Base-by-base conservation (phyloP, 2,888 invertebrate species). In the Drosophila lacicola region DNA sequence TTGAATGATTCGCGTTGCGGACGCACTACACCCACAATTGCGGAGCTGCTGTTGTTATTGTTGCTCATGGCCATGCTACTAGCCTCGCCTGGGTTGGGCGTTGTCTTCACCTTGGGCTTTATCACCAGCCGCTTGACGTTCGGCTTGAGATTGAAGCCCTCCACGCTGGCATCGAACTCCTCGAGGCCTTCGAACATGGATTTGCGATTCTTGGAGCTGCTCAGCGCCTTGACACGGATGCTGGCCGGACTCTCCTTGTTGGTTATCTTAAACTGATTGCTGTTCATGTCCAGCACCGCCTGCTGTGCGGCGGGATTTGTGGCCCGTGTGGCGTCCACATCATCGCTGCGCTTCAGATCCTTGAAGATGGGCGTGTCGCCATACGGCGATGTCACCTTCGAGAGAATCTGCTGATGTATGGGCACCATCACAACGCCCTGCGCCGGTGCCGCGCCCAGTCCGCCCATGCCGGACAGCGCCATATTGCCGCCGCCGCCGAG, bases 341-440 rank as follows among this genome's bases (percentile, higher is more conserved):
- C 90, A 93, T 94, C 92, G 92, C 92, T 90, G 0, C 93, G 91
- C 44, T 93, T 91, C 0, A 97, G 91, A 89, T 96, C 96, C 85
- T 96, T 96, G 91, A 97, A 96, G 1, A 98, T 94, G 0, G 97
- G 96, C 37, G 96, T 96, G 90, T 98, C 97, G 0, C 98, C 98
- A 89, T 97, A 98, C 0, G 98, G 98, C 0, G 96, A 94, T 1
- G 96, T 95, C 0, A 96, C 95, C 42, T 97, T 93, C 0, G 96
- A 94, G 60, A 96, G 91, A 25, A 96, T 95, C 90, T 96, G 95
- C 72, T 96, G 96, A 91, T 95, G 95, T 0, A 95, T 93, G 2
- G 94, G 93, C 39, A 93, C 91, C 2, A 66, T 17, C 0, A 50
- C 51, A 44, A 89, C 82, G 13, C 92, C 92, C 55, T 91, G 92